Conservation (phyloP, 2,113 vertebrate species). For the Oophaga pumilio region DNA sequence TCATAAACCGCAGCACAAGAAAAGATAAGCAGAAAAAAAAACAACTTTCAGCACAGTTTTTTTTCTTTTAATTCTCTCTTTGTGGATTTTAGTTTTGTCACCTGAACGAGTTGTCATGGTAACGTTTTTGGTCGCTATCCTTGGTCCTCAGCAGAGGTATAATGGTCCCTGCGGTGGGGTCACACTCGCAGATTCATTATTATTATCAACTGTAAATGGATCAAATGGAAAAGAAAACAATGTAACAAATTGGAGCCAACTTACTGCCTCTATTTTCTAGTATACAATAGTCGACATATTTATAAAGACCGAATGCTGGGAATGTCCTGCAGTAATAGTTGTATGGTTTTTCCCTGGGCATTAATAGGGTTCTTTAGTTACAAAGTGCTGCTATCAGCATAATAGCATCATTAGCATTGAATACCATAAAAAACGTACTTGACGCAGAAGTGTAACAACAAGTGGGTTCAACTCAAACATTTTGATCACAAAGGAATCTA, state of each 20-base stretch:
- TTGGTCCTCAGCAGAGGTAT: slow-evolving; percentile 13
- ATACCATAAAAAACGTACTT: background rate
- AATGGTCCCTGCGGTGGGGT: slow-evolving; percentile 33
- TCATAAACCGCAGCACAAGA: slow-evolving; percentile 54
- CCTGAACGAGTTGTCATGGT: slow-evolving; percentile 44
- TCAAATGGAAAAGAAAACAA: slow-evolving; percentile 21
- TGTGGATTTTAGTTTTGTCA: slow-evolving; percentile 48
- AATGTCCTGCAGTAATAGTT: background rate
- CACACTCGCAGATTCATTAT: slow-evolving; percentile 26
- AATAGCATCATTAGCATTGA: background rate
- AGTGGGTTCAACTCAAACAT: background rate
- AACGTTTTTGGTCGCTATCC: slow-evolving; percentile 13
- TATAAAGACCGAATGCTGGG: background rate
- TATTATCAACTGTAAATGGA: slow-evolving; percentile 12
- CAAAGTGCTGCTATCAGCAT: background rate
- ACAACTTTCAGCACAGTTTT: slow-evolving; percentile 14
- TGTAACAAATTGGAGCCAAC: background rate
- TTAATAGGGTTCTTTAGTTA: background rate
- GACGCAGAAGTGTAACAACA: background rate
- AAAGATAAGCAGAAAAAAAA: slow-evolving; percentile 47
- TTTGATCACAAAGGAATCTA: background rate
- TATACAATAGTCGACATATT: background rate
- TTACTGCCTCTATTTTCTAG: background rate
- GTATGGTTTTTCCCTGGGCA: background rate
- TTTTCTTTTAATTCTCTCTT: slow-evolving; percentile 49